phyloP scores from a whole-genome alignment of 2,888 invertebrate species.

The Drosophila paucipuncta region DNA sequence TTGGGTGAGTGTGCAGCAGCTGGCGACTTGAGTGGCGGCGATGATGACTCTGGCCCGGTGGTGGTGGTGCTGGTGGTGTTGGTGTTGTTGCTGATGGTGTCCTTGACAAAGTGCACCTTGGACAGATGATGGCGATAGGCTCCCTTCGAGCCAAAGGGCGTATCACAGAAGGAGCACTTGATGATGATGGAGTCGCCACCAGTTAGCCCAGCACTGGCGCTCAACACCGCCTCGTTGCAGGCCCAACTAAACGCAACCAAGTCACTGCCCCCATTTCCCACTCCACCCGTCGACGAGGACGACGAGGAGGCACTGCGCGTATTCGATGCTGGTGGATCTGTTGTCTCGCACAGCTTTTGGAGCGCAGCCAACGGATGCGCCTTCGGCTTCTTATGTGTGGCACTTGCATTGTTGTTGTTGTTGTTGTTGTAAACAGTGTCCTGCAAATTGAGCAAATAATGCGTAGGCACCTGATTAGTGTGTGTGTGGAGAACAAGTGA shows the following conservation, averaged over 20 bases:
- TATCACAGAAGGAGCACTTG: constrained; percentile 98
- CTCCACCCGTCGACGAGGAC: constrained; percentile 12
- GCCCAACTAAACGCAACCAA: constrained; percentile 97
- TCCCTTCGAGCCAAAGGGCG: constrained; percentile 97
- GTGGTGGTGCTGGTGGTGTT: constrained; percentile 75
- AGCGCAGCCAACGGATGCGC: constrained; percentile 97
- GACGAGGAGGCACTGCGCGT: constrained; percentile 69
- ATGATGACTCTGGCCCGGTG: constrained; percentile 87
- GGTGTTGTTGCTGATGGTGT: constrained; percentile 84
- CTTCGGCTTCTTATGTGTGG: constrained; percentile 74
- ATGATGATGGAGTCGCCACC: constrained; percentile 91
- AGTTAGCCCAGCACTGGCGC: constrained; percentile 84
- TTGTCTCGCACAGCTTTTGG: constrained; percentile 98
- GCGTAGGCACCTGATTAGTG: constrained; percentile 2
- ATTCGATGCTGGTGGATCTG: constrained; percentile 87
- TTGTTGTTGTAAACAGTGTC: constrained; percentile 61
- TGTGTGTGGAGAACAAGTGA: neutral
- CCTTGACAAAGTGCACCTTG: constrained; percentile 97
- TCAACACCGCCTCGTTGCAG: constrained; percentile 95
- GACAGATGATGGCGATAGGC: constrained; percentile 98
- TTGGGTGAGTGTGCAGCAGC: constrained; percentile 74
- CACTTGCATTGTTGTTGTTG: constrained; percentile 46
- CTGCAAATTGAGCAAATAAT: constrained; percentile 26
- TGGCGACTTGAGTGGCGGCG: constrained; percentile 86
- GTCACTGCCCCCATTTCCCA: constrained; percentile 69